These are phyloP conservation scores for Plagiodera versicolora DNA, from an alignment of 2,888 invertebrate species.

Conservation along the genomic window DNA sequence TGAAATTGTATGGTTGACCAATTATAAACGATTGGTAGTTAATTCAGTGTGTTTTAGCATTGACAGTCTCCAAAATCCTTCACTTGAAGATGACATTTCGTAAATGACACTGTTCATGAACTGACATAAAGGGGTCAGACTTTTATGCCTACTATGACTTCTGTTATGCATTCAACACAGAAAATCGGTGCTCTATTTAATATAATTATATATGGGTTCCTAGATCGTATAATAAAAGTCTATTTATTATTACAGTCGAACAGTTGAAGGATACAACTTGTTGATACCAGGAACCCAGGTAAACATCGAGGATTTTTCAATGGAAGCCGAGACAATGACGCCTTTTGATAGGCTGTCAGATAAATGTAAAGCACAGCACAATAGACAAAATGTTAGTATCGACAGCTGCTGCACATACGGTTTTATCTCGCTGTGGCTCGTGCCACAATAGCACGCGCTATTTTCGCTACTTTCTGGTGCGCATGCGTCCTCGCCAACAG, in stretches of 20 bases:
- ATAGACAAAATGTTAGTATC: constrained; percentile 34
- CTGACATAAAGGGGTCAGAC: background rate
- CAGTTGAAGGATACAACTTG: constrained; percentile 27
- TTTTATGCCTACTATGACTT: background rate
- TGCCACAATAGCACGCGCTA: constrained; percentile 38
- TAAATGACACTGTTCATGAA: too few species aligned
- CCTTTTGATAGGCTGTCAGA: constrained; percentile 38
- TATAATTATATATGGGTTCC: constrained; percentile 20
- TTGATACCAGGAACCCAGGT: constrained; percentile 33
- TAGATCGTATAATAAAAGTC: constrained; percentile 26
- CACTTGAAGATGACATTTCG: too few species aligned
- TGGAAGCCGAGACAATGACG: constrained; percentile 33
- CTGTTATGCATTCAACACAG: constrained; percentile 14
- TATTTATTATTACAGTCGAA: constrained; percentile 27
- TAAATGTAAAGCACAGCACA: constrained; percentile 37
- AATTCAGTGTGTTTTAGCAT: too few species aligned
- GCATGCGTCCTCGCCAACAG: constrained; percentile 35
- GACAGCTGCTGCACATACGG: constrained; percentile 36
- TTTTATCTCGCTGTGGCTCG: constrained; percentile 34
- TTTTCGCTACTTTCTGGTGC: constrained; percentile 30
- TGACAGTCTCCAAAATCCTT: too few species aligned
- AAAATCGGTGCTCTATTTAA: constrained; percentile 19
- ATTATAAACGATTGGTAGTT: too few species aligned
- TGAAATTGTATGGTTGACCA: too few species aligned
- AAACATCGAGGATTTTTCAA: constrained; percentile 31